These are phyloP conservation scores for Cantharis nigra DNA, from an alignment of 2,888 invertebrate genomes.

Conservation along the genomic window DNA sequence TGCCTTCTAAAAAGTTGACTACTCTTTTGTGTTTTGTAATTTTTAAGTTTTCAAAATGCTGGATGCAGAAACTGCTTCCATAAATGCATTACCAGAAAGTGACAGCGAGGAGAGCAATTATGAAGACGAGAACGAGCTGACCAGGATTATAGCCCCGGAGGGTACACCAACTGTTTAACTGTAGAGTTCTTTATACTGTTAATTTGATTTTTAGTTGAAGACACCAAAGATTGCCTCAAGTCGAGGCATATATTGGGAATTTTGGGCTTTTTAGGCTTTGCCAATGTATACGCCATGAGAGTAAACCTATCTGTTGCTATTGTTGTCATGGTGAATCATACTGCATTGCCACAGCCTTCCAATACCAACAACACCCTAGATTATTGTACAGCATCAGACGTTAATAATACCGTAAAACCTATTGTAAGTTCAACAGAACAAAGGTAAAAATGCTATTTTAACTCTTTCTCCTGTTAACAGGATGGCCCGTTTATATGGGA, in stretches of 20 bases:
- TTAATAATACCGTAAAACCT: slow-evolving; percentile 53
- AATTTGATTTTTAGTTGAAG: slow-evolving; percentile 56
- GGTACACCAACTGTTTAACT: slow-evolving; percentile 38
- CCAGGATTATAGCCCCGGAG: slow-evolving; percentile 54
- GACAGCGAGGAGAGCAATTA: slow-evolving; percentile 42
- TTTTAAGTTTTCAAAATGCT: neutral
- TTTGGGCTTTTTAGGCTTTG: slow-evolving; percentile 86
- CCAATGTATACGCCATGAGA: slow-evolving; percentile 87
- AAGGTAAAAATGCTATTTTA: neutral
- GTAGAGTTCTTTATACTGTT: neutral
- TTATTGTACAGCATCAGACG: slow-evolving; percentile 61
- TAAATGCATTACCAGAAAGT: slow-evolving; percentile 36
- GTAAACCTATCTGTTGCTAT: slow-evolving; percentile 92
- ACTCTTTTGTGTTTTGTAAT: neutral
- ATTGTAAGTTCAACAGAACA: slow-evolving; percentile 35
- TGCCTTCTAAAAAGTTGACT: neutral
- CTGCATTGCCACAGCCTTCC: slow-evolving; percentile 61
- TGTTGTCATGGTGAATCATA: slow-evolving; percentile 90
- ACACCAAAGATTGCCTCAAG: slow-evolving; percentile 71
- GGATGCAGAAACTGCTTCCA: slow-evolving; percentile 13
- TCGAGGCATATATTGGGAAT: slow-evolving; percentile 78
- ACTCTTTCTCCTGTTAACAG: slow-evolving; percentile 54
- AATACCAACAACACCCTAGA: slow-evolving; percentile 64
- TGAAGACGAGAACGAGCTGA: slow-evolving; percentile 52
- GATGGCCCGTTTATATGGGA: slow-evolving; percentile 80